Evolutionary conservation across 2,113 vertebrate species (phyloP), one percentile per base, ranked within the genome.

Genomic region (Chaenogobius annularis): DNA sequence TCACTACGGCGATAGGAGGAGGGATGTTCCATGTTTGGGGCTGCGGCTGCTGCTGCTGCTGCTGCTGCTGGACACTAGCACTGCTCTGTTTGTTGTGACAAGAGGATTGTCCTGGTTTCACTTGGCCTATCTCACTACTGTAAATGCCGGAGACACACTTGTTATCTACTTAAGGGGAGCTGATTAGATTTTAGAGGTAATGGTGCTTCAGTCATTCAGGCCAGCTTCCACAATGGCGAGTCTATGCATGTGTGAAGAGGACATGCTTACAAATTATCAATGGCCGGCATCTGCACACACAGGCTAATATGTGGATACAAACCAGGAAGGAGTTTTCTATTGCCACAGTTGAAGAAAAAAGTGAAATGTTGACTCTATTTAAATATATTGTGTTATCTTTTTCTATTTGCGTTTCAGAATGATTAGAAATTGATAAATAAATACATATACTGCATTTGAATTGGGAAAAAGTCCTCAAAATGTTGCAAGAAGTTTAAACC

Each of bases 131-230:
- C 83, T 84, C 85, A 80, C 85, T 92, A 91, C 90, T 90, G 90
- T 91, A 91, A 89, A 91, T 83, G 81, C 86, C 85, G 89, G 89
- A 92, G 91, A 91, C 84, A 84, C 71, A 83, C 87, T 89, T 86
- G 86, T 92, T 91, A 92, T 86, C 83, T 84, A 88, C 88, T 90
- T 91, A 89, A 79, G 84, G 82, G 80, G 69, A 87, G 84, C 83
- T 83, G 85, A 91, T 91, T 91, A 83, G 81, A 91, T 91, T 88
- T 86, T 59, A 84, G 87, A 82, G 69, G 82, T 87, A 90, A 88
- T 87, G 87, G 72, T 62, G 81, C 82, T 88, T 91, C 84, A 91
- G 84, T 90, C 85, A 80, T 82, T 48, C 71, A 87, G 82, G 75
- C 78, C 69, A 81, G 43, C 66, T 52, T 58, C 3, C 10, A 91